These are phyloP conservation scores for Melospiza georgiana DNA, from an alignment of 2,113 vertebrate species.

Conservation along the genomic window DNA sequence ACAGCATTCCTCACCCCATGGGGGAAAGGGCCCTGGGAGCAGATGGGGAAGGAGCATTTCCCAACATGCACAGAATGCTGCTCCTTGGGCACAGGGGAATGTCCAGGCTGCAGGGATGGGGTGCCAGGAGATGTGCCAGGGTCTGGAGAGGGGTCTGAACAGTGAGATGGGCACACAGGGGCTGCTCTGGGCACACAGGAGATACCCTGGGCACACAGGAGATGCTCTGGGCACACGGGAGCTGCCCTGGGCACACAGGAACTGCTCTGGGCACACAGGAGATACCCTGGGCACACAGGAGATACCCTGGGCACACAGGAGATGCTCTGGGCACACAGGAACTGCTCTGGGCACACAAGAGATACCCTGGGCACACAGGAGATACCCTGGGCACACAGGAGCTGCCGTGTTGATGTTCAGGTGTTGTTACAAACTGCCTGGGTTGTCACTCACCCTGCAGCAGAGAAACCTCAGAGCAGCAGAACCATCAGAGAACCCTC, in stretches of 20 bases:
- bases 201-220: too few species aligned
- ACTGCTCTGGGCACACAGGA: too few species aligned
- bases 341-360: too few species aligned
- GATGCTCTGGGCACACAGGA: too few species aligned
- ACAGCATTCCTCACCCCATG: constrained; percentile 64
- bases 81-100: not conserved
- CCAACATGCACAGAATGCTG: not conserved
- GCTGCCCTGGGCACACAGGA: too few species aligned
- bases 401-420: not conserved
- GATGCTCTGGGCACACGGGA: too few species aligned
- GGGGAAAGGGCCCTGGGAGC: constrained; percentile 45
- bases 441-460: not conserved
- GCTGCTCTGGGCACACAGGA: too few species aligned
- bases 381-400: too few species aligned
- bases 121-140: not conserved
- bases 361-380: too few species aligned
- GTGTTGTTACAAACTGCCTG: not conserved
- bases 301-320: too few species aligned
- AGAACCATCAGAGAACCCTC: not conserved
- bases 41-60: not conserved
- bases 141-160: not conserved
- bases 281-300: too few species aligned
- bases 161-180: not conserved
- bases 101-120: rapidly evolving
- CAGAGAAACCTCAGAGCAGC: not conserved